Evolutionary conservation across 1,140 invertebrate genomes (phyloP).

Genomic region (Lucilia cuprina): DNA sequence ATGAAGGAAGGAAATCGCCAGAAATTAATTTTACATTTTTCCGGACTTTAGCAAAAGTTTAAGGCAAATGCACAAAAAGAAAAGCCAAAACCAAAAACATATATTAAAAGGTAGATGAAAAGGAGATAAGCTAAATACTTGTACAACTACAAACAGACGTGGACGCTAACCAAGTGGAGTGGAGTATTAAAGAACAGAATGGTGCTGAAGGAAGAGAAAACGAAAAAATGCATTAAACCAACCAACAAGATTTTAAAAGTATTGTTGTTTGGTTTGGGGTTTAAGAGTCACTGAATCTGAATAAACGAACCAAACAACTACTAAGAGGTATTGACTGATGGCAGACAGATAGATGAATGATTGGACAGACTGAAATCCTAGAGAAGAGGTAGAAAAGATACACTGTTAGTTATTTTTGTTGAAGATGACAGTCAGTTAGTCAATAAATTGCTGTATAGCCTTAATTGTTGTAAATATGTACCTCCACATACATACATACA

Average conservation of each 20-base stretch:
- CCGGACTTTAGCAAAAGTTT: conserved; percentile 29
- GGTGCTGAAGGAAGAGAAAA: neutral
- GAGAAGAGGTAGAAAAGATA: neutral
- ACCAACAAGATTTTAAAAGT: neutral
- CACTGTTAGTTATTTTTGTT: neutral
- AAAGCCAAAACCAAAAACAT: neutral
- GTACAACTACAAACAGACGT: neutral
- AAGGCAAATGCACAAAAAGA: neutral
- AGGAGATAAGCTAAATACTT: neutral
- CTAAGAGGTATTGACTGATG: neutral
- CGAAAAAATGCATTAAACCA: neutral
- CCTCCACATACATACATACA: neutral
- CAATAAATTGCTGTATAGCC: conserved; percentile 10
- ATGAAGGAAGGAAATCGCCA: conserved; percentile 36
- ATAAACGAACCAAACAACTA: neutral
- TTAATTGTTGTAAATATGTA: conserved; percentile 3
- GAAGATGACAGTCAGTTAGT: conserved; percentile 18
- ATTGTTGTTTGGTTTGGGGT: neutral
- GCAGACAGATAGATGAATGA: neutral
- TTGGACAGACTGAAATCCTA: neutral
- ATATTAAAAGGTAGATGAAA: neutral
- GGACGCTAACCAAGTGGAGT: neutral
- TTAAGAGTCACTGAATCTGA: conserved; percentile 1
- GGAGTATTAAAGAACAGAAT: no score
- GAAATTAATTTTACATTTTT: conserved; percentile 40